Evolutionary conservation across 1,140 invertebrate species (phyloP).

Genomic region (honey bee (Apis mellifera)): Amel_HAv3.1 CM009931.2:12672001-12672500

Average conservation of each 20-base stretch:
- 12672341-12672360: neutral
- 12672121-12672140: constrained; percentile 15
- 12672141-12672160: neutral
- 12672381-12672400: too few species aligned
- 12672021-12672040: constrained; percentile 42
- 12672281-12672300: neutral
- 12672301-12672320: neutral
- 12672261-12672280: neutral
- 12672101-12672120: constrained; percentile 30
- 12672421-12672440: too few species aligned
- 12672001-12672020: constrained; percentile 47
- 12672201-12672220: neutral
- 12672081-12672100: neutral
- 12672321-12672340: neutral
- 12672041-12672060: constrained; percentile 38
- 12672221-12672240: constrained; percentile 7
- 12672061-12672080: constrained; percentile 24
- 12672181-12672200: neutral
- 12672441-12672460: too few species aligned
- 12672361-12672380: neutral
- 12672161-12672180: neutral
- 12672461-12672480: too few species aligned
- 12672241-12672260: neutral
- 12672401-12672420: too few species aligned
- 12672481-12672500: too few species aligned